phyloP scores from a whole-genome alignment of 1,140 invertebrate genomes.

The Goniozus legneri region DNA sequence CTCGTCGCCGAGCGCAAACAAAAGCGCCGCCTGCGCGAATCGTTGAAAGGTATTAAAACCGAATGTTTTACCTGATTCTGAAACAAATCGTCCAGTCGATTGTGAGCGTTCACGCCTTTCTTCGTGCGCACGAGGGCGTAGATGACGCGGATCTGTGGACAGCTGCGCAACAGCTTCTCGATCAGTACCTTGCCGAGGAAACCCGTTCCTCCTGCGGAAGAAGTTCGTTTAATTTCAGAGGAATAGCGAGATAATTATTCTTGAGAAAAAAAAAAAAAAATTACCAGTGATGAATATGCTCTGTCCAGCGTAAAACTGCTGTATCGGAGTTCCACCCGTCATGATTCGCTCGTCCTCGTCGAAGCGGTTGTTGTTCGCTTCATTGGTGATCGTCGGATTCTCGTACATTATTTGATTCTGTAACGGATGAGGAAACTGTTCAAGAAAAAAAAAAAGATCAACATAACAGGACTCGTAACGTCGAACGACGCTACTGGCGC shows the following conservation, averaged over 20 bases:
- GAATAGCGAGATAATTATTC: conserved; percentile 1
- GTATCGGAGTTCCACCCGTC: conserved; percentile 31
- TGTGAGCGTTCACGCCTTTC: conserved; percentile 66
- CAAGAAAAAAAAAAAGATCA: no score
- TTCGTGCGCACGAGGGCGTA: conserved; percentile 80
- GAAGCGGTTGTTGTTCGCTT: conserved; percentile 35
- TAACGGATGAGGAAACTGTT: no score
- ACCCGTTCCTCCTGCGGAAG: conserved; percentile 71
- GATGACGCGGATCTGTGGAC: conserved; percentile 68
- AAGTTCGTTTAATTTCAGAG: conserved; percentile 17
- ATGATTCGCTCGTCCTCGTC: conserved; percentile 20
- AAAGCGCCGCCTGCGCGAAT: no score
- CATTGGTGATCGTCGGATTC: conserved; percentile 12
- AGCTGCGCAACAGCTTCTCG: conserved; percentile 80
- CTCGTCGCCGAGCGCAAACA: no score
- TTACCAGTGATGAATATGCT: conserved; percentile 43
- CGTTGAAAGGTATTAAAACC: background rate
- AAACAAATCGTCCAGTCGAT: conserved; percentile 64
- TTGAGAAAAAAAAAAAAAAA: background rate
- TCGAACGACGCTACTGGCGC: no score
- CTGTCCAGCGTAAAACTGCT: conserved; percentile 39
- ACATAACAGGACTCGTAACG: no score
- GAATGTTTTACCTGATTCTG: conserved; percentile 57
- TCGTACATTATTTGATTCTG: background rate
- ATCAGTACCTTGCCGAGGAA: conserved; percentile 86